Percentiles rank a stretch among this genome's conserved stretches.
These are phyloP conservation scores for Phenganax marumi DNA, from an alignment of 92 coral and sea anemone species.

Conservation along the genomic window DNA sequence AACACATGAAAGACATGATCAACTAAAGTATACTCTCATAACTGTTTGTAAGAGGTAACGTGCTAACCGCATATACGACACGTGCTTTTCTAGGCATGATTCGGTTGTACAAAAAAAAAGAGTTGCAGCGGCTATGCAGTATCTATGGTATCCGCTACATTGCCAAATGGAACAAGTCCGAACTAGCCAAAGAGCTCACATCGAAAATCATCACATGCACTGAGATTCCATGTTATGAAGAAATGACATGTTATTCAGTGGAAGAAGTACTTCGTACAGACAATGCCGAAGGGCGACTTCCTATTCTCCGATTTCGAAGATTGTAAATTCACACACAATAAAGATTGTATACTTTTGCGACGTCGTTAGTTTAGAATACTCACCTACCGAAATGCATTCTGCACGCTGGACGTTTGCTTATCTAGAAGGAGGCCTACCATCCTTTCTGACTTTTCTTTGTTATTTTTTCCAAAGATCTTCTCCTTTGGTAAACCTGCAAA, in stretches of 20 bases:
- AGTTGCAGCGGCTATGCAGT: constrained; percentile 43
- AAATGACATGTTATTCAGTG: constrained; percentile 1
- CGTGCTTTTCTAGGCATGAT: no score
- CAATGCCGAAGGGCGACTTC: neutral
- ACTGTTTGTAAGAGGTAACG: no score
- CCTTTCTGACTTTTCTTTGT: neutral
- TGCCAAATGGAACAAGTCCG: constrained; percentile 13
- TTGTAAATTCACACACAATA: neutral
- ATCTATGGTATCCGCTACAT: constrained; percentile 42
- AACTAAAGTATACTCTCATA: no score
- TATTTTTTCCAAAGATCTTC: neutral
- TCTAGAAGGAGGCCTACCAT: no score
- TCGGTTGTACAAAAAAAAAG: constrained; percentile 37
- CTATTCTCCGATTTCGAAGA: neutral
- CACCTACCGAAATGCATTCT: no score
- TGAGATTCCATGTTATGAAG: neutral
- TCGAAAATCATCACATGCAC: neutral
- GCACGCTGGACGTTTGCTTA: no score
- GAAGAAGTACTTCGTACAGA: neutral
- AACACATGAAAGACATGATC: no score
- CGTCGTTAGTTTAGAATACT: no score
- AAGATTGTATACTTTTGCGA: neutral
- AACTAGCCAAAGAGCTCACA: constrained; percentile 33
- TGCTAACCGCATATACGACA: no score
- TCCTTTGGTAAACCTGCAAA: neutral